phyloP scores from a whole-genome alignment of 2,113 vertebrate genomes.

The Anarhynchus alexandrinus region DNA sequence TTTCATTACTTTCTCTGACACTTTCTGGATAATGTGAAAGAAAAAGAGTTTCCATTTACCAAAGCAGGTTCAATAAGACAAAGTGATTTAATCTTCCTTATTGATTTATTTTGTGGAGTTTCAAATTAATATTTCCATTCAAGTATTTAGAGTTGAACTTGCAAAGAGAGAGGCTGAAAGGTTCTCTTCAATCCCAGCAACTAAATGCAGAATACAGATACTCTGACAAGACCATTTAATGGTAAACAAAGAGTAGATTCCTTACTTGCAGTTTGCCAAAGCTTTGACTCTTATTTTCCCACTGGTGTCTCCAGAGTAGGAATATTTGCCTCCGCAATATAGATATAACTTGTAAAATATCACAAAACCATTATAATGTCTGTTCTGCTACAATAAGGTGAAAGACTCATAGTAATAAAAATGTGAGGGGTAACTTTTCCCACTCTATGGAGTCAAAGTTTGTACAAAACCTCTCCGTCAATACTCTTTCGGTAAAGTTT shows the following conservation, averaged over 20 bases:
- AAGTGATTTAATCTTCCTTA: not conserved
- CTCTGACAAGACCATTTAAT: not conserved
- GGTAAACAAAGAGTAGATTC: not conserved
- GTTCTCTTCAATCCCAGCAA: not conserved
- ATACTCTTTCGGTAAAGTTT: not conserved
- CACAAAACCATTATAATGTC: not conserved
- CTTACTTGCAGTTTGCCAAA: not conserved
- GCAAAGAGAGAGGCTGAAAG: not conserved
- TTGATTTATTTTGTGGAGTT: not conserved
- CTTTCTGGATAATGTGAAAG: not conserved
- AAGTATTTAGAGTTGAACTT: not conserved
- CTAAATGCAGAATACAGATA: not conserved
- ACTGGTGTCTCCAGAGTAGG: not conserved
- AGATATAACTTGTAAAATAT: not conserved
- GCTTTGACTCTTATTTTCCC: not conserved
- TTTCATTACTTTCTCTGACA: not conserved
- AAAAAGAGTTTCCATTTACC: not conserved
- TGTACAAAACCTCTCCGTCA: not conserved
- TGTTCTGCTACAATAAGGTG: not conserved
- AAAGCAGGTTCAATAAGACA: not conserved
- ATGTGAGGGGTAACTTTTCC: not conserved
- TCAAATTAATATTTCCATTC: not conserved
- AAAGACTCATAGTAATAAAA: not conserved
- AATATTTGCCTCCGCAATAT: not conserved
- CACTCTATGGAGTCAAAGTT: not conserved